These are phyloP conservation scores for Brachyalestes nurse DNA, from an alignment of 2,797 vertebrate species.

Conservation along the genomic window DNA sequence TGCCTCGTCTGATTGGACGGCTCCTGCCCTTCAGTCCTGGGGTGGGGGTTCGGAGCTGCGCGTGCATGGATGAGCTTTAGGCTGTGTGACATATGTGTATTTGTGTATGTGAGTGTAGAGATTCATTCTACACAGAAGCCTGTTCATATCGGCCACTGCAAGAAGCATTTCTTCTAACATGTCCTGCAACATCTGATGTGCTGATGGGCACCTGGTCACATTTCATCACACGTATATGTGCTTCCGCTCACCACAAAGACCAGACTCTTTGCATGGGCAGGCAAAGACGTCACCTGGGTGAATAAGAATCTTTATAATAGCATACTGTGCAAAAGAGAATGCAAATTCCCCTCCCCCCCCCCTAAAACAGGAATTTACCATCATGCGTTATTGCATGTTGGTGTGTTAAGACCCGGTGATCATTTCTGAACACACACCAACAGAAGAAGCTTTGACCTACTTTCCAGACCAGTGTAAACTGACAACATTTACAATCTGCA, in stretches of 20 bases:
- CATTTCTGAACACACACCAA: not conserved
- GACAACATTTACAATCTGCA: not conserved
- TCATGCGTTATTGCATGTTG: not conserved
- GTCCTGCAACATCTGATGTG: not conserved
- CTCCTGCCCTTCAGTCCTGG: conserved; percentile 40
- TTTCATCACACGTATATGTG: conserved; percentile 13
- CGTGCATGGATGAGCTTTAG: conserved; percentile 45
- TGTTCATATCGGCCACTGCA: not conserved
- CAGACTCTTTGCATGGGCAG: conserved; percentile 22
- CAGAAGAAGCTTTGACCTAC: not conserved
- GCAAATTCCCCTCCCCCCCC: conserved; percentile 20
- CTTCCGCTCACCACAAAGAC: conserved; percentile 26
- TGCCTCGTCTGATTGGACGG: conserved; percentile 50
- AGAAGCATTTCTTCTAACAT: conserved; percentile 1
- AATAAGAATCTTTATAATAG: not conserved
- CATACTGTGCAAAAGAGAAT: conserved; percentile 37
- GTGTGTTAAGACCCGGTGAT: not conserved
- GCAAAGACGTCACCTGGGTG: not conserved
- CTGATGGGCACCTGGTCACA: conserved; percentile 18
- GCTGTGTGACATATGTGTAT: conserved; percentile 36
- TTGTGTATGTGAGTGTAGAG: conserved; percentile 18
- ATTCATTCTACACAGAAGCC: conserved; percentile 7
- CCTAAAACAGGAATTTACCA: conserved; percentile 6
- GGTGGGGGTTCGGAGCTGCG: conserved; percentile 39
- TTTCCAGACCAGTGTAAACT: not conserved